Percentiles rank a stretch among this genome's conserved stretches.
phyloP scores from a whole-genome alignment of 1,140 invertebrate genomes.

The Spodoptera litura region DNA sequence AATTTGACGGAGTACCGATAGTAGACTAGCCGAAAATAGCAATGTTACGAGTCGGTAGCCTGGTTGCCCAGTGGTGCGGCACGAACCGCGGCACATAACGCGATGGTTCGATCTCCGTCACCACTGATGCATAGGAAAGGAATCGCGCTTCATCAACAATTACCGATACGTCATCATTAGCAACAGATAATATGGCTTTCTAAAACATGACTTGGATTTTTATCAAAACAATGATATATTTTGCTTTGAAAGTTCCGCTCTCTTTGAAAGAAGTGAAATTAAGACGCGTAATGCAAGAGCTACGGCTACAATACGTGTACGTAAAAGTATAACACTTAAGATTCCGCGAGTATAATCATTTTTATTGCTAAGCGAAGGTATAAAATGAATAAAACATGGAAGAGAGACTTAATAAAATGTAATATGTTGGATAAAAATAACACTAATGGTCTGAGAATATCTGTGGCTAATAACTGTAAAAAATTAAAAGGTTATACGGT shows the following conservation, averaged over 20 bases:
- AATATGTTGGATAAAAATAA: neutral
- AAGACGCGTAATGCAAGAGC: neutral
- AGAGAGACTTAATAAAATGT: neutral
- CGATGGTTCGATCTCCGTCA: slow-evolving; percentile 2
- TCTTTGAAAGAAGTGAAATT: slow-evolving; percentile 41
- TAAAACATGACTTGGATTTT: slow-evolving; percentile 44
- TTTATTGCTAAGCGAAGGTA: slow-evolving; percentile 11
- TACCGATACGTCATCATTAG: neutral
- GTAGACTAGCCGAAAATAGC: slow-evolving; percentile 49
- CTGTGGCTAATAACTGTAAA: neutral
- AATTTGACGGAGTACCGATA: slow-evolving; percentile 31
- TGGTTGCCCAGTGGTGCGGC: slow-evolving; percentile 3
- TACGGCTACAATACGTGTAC: neutral
- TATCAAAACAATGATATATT: slow-evolving; percentile 39
- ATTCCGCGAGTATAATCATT: neutral
- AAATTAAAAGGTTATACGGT: slow-evolving; percentile 11
- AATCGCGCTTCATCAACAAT: slow-evolving; percentile 10
- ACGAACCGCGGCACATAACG: slow-evolving; percentile 1
- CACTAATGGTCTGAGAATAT: neutral
- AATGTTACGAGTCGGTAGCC: slow-evolving; percentile 29
- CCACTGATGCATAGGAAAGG: slow-evolving; percentile 14
- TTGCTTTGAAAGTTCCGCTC: slow-evolving; percentile 36
- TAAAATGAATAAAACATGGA: slow-evolving; percentile 7
- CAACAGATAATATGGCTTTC: slow-evolving; percentile 19
- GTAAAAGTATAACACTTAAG: slow-evolving; percentile 20